These are phyloP conservation scores for Planiliza haematocheilus DNA, from an alignment of 2,113 vertebrate genomes.

Conservation along the genomic window DNA sequence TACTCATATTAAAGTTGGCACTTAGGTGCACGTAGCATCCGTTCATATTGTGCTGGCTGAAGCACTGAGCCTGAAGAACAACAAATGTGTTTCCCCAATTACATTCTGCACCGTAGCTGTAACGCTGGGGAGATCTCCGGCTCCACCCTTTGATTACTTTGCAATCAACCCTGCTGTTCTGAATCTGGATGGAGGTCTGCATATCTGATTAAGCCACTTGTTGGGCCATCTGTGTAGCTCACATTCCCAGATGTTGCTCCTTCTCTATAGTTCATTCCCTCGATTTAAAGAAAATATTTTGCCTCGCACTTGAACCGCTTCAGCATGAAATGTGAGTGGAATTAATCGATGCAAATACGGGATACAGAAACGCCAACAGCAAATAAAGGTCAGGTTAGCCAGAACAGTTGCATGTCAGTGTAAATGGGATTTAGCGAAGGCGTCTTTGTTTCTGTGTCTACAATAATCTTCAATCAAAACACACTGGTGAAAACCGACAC, in stretches of 20 bases:
- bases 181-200: background rate
- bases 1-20: background rate
- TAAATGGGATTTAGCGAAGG: conserved; percentile 10
- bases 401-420: background rate
- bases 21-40: background rate
- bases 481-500: background rate
- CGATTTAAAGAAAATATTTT: background rate
- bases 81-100: background rate
- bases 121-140: background rate
- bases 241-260: background rate
- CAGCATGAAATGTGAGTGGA: background rate
- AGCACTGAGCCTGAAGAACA: background rate
- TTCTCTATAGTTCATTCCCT: background rate
- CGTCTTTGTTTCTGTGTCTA: background rate
- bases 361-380: background rate
- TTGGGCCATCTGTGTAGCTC: background rate
- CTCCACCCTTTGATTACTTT: background rate
- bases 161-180: background rate
- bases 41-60: background rate
- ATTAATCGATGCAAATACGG: conserved; percentile 16
- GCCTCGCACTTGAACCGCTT: background rate
- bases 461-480: background rate
- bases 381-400: background rate
- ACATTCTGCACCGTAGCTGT: background rate
- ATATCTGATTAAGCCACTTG: conserved; percentile 3